Evolutionary conservation across 2,888 invertebrate genomes (phyloP).

Genomic region (Thysanoteuthis rhombus): DNA sequence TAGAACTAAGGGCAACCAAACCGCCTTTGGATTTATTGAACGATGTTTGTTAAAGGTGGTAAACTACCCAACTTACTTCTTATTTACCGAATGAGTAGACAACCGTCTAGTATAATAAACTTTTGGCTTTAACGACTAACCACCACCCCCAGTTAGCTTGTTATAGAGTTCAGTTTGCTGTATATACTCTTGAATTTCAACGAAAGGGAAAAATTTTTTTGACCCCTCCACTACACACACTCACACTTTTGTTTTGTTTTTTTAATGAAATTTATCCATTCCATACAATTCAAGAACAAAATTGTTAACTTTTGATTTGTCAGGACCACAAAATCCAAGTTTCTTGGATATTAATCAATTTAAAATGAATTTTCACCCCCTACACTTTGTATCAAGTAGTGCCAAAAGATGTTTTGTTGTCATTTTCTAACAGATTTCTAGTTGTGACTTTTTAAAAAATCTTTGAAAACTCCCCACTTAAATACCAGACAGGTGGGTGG

Average conservation of each 20-base stretch:
- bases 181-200: neutral
- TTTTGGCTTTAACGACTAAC: too few relatives aligned
- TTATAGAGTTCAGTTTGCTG: too few relatives aligned
- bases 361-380: neutral
- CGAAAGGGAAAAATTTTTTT: neutral
- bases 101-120: too few relatives aligned
- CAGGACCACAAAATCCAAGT: neutral
- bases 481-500: conserved; percentile 12
- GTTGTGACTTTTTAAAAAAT: neutral
- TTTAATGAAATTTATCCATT: neutral
- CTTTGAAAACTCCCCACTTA: neutral
- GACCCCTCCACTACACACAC: too few relatives aligned
- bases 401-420: neutral
- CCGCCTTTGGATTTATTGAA: too few relatives aligned
- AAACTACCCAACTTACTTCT: too few relatives aligned
- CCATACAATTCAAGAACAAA: neutral
- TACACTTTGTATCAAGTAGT: neutral
- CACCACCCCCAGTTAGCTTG: too few relatives aligned
- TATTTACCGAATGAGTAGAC: too few relatives aligned
- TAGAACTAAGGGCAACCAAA: too few relatives aligned
- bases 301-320: neutral
- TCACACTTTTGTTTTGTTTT: too few relatives aligned
- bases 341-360: neutral
- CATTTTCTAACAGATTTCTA: neutral
- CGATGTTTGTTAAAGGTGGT: too few relatives aligned